Base-by-base conservation (phyloP, 2,797 vertebrate genomes). In the Carduelis carduelis region DNA sequence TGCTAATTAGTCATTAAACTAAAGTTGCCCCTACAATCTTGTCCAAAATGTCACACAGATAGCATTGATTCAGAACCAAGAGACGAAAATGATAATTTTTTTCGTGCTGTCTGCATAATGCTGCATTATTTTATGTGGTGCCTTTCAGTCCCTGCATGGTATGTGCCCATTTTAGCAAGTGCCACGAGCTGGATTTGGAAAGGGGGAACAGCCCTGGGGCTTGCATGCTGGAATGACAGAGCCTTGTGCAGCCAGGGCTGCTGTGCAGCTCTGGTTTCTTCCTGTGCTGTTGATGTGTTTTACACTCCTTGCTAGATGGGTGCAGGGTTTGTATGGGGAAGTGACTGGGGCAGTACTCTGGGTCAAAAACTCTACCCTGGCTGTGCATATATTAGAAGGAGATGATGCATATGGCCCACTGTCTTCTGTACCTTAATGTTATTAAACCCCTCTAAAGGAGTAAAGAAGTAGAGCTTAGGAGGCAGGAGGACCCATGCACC, bases 1-100 rank as follows among this genome's bases (percentile, higher is more conserved):
- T 85, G 68, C 92, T 97, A 96, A 96, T 94, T 91, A 96, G 57
- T 87, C 80, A 75, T 91, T 95, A 95, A 93, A 87, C 32, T 84
- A 14, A 81, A 94, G 70, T 55, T 95, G 83, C 57, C 83, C 70
- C 46, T 64, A 12, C 3, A 4, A 2, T 72, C 66, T 76, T 94
- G 86, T 95, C 94, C 83, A 79, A 95, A 94, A 59, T 44, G 91
- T 90, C 95, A 93, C 70, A 79, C 0, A 1, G 64, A 61, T 86
- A 89, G 61, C 57, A 39, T 55, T 56, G 43, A 32, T 85, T 94
- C 72, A 83, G 77, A 94, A 84, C 39, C 55, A 84, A 23, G 28
- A 81, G 91, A 47, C 65, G 65, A 71, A 81, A 70, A 78, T 81
- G 78, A 50, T 65, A 6, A 5, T 28, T 53, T 89, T 71, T 79